phyloP scores from a whole-genome alignment of 2,797 vertebrate genomes.

The Novumbra hubbsi region DNA sequence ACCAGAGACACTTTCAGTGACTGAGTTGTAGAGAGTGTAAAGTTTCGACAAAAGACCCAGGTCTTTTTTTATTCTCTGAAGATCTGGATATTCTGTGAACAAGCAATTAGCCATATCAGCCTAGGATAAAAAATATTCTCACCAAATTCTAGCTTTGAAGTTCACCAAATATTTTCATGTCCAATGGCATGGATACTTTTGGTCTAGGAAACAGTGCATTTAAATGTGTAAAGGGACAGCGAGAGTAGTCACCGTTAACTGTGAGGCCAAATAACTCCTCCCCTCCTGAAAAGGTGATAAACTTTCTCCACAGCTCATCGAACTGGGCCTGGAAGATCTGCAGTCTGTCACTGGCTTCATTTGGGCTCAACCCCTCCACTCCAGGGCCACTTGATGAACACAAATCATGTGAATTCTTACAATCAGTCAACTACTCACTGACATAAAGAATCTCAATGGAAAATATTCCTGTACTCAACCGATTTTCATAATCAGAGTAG shows the following conservation, averaged over 20 bases:
- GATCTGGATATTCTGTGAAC: slow-evolving; percentile 76
- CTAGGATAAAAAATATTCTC: neutral
- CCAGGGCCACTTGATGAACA: slow-evolving; percentile 70
- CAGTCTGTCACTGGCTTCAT: slow-evolving; percentile 78
- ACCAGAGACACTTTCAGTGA: slow-evolving; percentile 65
- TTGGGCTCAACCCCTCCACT: slow-evolving; percentile 67
- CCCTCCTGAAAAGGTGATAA: slow-evolving; percentile 72
- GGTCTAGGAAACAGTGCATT: neutral
- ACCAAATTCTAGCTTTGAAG: no score
- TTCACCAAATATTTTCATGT: neutral
- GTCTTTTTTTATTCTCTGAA: slow-evolving; percentile 79
- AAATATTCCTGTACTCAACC: slow-evolving; percentile 52
- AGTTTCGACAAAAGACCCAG: slow-evolving; percentile 79
- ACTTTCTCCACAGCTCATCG: slow-evolving; percentile 82
- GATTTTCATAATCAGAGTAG: slow-evolving; percentile 72
- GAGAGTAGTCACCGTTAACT: slow-evolving; percentile 66
- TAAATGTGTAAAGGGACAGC: neutral
- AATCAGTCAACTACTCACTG: neutral
- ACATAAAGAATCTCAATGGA: neutral
- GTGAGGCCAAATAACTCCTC: slow-evolving; percentile 83
- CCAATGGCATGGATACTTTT: neutral
- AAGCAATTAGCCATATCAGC: neutral
- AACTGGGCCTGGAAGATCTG: slow-evolving; percentile 81
- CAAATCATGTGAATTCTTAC: neutral
- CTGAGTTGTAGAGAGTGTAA: slow-evolving; percentile 75